Base-by-base conservation (phyloP, 2,888 invertebrate species). In the Monopis laevigella region DNA sequence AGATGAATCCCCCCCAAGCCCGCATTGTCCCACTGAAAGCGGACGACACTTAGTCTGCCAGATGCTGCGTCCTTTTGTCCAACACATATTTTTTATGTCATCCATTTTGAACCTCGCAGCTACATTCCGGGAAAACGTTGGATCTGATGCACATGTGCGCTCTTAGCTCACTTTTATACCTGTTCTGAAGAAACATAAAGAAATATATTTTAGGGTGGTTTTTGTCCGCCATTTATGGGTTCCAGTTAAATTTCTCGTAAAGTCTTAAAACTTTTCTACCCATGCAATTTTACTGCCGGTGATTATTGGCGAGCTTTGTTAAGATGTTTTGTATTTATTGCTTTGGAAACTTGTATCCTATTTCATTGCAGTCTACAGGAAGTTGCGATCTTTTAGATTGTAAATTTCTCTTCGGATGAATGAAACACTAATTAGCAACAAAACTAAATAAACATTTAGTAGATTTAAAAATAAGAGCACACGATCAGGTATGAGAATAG, bases 31-130 rank as follows among this genome's bases (percentile, higher is more conserved):
- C 5, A 5, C n/a, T 7, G n/a, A n/a, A 47, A 47, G 42, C 47
- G 52, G 70, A 65, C 72, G 74, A 70, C 75, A 61, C 56, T 45
- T 48, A 59, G 75, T 75, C 75, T 75, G 63, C 62, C 73, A 73
- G 73, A 73, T 73, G 47, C 45, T 39, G 66, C 60, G 12, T 32
- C 32, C 36, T 18, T 3, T 36, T 36, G 36, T 36, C 21, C 36
- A 21, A 13, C 6, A 8, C 5, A n/a, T 19, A 18, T 35, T 35
- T 35, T 16, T n/a, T n/a, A n/a, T n/a, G n/a, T n/a, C n/a, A n/a
- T n/a, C 24, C 24, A 8, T 5, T 21, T 5, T 7, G 5, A 21
- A 5, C 24, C 6, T 21, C 5, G 5, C 24, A 21, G 24, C 8
- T 7, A 5, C 30, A 7, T 30, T 30, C 30, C 14, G 5, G 14